Evolutionary conservation across 1,140 invertebrate species (phyloP).

Genomic region (Anastrepha obliqua): DNA sequence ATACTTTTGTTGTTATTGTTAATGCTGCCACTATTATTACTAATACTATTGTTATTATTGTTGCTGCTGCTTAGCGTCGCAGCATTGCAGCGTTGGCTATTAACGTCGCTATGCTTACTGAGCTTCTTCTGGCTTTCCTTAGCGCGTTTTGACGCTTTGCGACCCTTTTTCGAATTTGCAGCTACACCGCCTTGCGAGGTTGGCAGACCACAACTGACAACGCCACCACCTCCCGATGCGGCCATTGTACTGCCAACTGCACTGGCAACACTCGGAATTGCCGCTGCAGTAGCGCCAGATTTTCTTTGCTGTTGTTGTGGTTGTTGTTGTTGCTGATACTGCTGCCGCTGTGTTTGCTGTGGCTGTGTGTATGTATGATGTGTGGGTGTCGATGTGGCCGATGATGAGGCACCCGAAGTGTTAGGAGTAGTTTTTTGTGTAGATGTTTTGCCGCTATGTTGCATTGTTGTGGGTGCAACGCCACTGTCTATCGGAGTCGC

Average conservation of each 20-base stretch:
- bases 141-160: slow-evolving; percentile 40
- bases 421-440: slow-evolving; percentile 37
- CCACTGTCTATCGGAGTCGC: background rate
- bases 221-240: background rate
- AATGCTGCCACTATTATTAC: slow-evolving; percentile 31
- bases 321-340: slow-evolving; percentile 28
- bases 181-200: background rate
- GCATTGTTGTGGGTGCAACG: background rate
- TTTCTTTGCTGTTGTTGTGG: slow-evolving; percentile 31
- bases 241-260: background rate
- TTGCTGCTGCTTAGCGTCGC: background rate
- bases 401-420: slow-evolving; percentile 54
- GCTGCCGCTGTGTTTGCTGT: slow-evolving; percentile 41
- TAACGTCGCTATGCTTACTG: slow-evolving; percentile 47
- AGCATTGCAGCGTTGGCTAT: slow-evolving; percentile 34
- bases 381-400: slow-evolving; percentile 50
- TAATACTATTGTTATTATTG: slow-evolving; percentile 40
- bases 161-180: slow-evolving; percentile 32
- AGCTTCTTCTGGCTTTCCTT: slow-evolving; percentile 54
- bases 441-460: background rate
- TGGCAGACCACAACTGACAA: background rate
- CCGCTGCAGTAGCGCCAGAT: background rate
- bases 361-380: slow-evolving; percentile 7
- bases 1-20: slow-evolving; percentile 32
- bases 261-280: background rate